phyloP scores from a whole-genome alignment of 2,888 invertebrate genomes.

The Thysanoteuthis rhombus region DNA sequence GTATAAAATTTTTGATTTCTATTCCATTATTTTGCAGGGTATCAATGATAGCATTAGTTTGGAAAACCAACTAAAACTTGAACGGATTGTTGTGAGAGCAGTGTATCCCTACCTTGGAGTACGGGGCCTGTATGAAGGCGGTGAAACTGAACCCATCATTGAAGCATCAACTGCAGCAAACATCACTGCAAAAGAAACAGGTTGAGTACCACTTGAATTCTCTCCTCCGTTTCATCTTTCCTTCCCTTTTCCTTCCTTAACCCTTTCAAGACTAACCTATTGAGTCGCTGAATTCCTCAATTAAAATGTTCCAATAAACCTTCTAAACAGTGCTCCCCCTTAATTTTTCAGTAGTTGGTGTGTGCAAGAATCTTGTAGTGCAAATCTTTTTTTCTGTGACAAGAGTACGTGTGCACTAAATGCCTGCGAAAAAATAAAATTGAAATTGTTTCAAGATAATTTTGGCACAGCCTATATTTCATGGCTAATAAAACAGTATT shows the following conservation, averaged over 20 bases:
- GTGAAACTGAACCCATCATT: slow-evolving; percentile 51
- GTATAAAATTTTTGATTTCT: background rate
- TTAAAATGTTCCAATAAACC: too few species aligned
- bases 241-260: background rate
- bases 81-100: slow-evolving; percentile 61
- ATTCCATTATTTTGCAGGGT: slow-evolving; percentile 44
- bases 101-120: slow-evolving; percentile 62
- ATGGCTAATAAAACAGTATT: too few species aligned
- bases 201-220: background rate
- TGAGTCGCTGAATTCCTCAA: too few species aligned
- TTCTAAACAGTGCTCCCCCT: too few species aligned
- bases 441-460: too few species aligned
- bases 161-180: slow-evolving; percentile 30
- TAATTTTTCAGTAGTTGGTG: too few species aligned
- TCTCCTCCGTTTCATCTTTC: background rate
- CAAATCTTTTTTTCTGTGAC: too few species aligned
- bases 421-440: too few species aligned
- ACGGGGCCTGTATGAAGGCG: slow-evolving; percentile 60
- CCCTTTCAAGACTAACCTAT: background rate
- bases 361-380: too few species aligned
- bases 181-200: slow-evolving; percentile 28
- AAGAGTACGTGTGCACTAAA: too few species aligned
- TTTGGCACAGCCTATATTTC: too few species aligned
- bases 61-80: slow-evolving; percentile 60
- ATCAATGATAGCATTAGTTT: slow-evolving; percentile 60